These are phyloP conservation scores for Dicyrtomina minuta DNA, from an alignment of 2,888 invertebrate genomes.

Conservation along the genomic window DNA sequence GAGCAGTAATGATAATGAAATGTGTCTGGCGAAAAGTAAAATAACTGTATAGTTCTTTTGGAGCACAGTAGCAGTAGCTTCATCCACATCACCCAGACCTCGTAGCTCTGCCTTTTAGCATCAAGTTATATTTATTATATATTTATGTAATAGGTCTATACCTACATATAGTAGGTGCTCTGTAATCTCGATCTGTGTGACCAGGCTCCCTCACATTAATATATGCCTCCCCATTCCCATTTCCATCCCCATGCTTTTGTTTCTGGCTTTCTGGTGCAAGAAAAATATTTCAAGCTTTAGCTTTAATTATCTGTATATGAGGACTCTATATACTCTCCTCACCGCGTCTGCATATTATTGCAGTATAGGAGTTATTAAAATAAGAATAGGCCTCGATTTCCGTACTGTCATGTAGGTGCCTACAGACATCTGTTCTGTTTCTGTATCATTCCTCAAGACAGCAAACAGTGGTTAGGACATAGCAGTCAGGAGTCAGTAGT, in stretches of 20 bases:
- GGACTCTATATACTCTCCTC: not conserved
- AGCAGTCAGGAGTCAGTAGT: too few relatives aligned
- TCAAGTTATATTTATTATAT: too few relatives aligned
- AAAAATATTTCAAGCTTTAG: not conserved
- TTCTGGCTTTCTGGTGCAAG: not conserved
- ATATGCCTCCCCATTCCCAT: not conserved
- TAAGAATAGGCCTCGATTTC: conserved; percentile 22
- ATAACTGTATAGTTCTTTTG: conserved; percentile 14
- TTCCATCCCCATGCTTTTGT: not conserved
- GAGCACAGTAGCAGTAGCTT: conserved; percentile 1
- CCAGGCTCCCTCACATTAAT: too few relatives aligned
- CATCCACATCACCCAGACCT: not conserved
- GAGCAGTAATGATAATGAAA: conserved; percentile 28
- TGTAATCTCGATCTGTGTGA: too few relatives aligned
- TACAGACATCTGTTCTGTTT: too few relatives aligned
- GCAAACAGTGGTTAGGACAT: too few relatives aligned
- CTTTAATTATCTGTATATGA: conserved; percentile 15
- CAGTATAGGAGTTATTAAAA: not conserved
- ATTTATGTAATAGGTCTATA: not conserved
- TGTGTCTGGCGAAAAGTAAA: conserved; percentile 25
- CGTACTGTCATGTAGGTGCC: conserved; percentile 17
- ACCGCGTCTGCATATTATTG: not conserved
- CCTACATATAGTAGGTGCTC: not conserved
- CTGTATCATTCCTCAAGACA: too few relatives aligned
- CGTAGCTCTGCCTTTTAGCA: too few relatives aligned